phyloP scores from a whole-genome alignment of 2,888 invertebrate genomes.

The Lumbricus terrestris region DNA sequence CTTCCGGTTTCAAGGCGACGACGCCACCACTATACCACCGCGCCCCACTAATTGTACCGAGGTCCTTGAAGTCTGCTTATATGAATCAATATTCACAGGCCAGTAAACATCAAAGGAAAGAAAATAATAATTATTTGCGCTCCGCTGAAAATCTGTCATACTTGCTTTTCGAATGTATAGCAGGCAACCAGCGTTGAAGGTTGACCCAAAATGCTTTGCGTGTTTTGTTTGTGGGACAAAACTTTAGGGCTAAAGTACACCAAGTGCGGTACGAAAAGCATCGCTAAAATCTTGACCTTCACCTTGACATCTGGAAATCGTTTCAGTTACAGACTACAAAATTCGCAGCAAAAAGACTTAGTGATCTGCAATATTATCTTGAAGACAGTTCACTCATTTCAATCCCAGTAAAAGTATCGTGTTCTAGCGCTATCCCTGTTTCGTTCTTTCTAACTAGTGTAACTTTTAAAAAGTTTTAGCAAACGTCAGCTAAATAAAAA shows the following conservation, averaged over 20 bases:
- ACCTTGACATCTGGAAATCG: neutral
- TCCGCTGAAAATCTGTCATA: too few species aligned
- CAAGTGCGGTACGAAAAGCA: neutral
- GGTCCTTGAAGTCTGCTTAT: too few species aligned
- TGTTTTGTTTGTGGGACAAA: neutral
- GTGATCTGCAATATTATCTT: neutral
- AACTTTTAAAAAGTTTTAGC: too few species aligned
- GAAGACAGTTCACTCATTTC: neutral
- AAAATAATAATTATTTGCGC: too few species aligned
- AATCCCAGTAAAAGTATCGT: neutral
- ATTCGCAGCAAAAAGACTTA: neutral
- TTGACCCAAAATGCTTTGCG: constrained; percentile 3
- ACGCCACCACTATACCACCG: too few species aligned
- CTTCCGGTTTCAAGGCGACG: too few species aligned
- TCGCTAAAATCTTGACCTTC: neutral
- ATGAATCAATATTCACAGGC: too few species aligned
- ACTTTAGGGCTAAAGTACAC: neutral
- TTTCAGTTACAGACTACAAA: neutral
- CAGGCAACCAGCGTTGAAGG: neutral
- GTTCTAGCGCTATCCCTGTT: neutral
- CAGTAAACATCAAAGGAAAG: too few species aligned
- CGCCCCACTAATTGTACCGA: too few species aligned
- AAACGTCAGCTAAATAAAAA: neutral
- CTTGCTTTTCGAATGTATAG: neutral
- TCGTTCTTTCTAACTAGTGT: neutral